A percentile compares a stretch with the other conserved stretches of the same genome.
Conservation (phyloP, 2,113 vertebrate genomes). For the Dunckerocampus dactyliophorus region DNA sequence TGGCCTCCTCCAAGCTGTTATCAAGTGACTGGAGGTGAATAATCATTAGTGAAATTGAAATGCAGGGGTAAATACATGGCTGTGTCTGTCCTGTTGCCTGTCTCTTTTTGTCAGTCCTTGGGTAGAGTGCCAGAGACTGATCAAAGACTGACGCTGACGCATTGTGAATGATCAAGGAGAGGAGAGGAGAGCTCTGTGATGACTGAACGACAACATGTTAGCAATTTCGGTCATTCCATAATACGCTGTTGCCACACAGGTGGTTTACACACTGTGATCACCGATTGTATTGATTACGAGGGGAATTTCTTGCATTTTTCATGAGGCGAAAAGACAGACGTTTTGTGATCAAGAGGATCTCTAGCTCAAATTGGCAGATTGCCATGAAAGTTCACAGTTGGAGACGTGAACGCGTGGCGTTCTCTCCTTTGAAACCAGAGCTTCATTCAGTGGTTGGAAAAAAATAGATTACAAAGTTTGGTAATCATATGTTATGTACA, state of each 20-base stretch:
- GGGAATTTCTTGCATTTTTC: conserved; percentile 53
- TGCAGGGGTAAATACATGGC: conserved; percentile 60
- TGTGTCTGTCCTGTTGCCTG: conserved; percentile 47
- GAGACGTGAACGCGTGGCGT: conserved; percentile 11
- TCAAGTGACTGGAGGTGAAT: conserved; percentile 63
- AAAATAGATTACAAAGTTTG: background rate
- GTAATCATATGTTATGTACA: background rate
- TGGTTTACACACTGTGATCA: conserved; percentile 51
- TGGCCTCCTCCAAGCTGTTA: conserved; percentile 58
- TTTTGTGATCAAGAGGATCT: conserved; percentile 47
- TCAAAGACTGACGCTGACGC: conserved; percentile 66
- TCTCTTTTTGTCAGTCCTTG: conserved; percentile 49
- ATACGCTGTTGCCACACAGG: conserved; percentile 47
- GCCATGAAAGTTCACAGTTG: conserved; percentile 24
- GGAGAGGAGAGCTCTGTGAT: conserved; percentile 60
- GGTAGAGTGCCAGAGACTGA: conserved; percentile 53
- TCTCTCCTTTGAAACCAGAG: conserved; percentile 3
- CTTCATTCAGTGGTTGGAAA: conserved; percentile 1
- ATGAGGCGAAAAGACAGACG: conserved; percentile 39
- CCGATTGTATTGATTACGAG: conserved; percentile 51
- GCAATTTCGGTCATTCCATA: conserved; percentile 60
- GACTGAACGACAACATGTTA: conserved; percentile 56
- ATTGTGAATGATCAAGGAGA: conserved; percentile 61
- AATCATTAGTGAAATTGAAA: conserved; percentile 67
- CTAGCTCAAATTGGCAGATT: conserved; percentile 46